phyloP scores from a whole-genome alignment of 2,113 vertebrate species.

The Hipposideros armiger region DNA sequence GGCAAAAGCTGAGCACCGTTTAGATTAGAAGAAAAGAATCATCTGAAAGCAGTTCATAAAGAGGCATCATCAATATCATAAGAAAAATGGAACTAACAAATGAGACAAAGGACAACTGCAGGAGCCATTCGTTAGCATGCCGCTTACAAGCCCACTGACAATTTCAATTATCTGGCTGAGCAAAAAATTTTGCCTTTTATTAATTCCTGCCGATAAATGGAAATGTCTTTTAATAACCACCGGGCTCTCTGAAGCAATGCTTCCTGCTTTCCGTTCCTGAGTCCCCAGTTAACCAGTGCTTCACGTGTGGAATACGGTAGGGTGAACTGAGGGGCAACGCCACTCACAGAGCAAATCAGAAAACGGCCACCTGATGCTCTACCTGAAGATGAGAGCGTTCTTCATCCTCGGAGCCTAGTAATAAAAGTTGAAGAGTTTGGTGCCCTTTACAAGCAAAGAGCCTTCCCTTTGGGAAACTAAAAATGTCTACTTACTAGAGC shows the following conservation, averaged over 20 bases:
- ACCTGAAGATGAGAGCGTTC: neutral
- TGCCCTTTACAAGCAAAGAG: neutral
- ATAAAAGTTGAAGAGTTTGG: neutral
- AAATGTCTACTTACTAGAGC: neutral
- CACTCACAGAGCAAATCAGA: neutral
- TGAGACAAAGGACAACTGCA: neutral
- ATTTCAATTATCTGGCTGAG: neutral
- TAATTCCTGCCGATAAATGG: neutral
- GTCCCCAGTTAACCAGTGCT: neutral
- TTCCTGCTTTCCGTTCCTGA: neutral
- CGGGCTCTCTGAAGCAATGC: fast-evolving
- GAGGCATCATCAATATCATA: neutral
- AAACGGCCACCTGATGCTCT: neutral
- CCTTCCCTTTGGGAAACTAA: neutral
- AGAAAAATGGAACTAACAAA: neutral
- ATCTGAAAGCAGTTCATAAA: neutral
- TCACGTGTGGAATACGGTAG: fast-evolving
- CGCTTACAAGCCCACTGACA: neutral
- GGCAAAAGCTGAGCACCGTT: neutral
- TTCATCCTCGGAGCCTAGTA: neutral
- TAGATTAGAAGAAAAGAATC: neutral
- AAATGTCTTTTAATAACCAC: neutral
- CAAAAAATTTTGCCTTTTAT: neutral
- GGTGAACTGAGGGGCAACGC: fast-evolving
- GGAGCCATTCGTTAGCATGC: too few relatives aligned